phyloP scores from a whole-genome alignment of 2,888 invertebrate genomes.

The Euplexia lucipara region DNA sequence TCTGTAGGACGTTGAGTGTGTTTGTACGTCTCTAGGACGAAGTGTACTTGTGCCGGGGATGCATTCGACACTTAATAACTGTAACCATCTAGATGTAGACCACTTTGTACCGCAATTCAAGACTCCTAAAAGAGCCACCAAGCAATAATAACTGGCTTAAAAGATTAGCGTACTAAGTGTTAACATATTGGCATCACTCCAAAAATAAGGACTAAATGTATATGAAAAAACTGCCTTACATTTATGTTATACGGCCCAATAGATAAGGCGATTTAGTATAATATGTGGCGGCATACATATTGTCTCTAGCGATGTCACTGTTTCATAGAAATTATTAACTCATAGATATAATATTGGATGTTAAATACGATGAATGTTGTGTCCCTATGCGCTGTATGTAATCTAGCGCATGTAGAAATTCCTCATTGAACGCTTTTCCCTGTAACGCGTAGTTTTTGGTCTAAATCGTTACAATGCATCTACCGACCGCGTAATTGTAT shows the following conservation, averaged over 20 bases:
- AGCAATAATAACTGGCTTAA: neutral
- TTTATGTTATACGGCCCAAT: constrained; percentile 3
- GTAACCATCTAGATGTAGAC: constrained; percentile 44
- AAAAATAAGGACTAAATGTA: neutral
- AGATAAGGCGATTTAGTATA: constrained; percentile 18
- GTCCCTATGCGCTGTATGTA: constrained; percentile 2
- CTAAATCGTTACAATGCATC: constrained; percentile 68
- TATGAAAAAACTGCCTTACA: neutral
- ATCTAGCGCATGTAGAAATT: constrained; percentile 7
- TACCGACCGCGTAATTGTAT: constrained; percentile 76
- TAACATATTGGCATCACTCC: constrained; percentile 1
- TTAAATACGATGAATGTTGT: constrained; percentile 38
- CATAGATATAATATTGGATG: constrained; percentile 43
- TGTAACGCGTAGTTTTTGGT: constrained; percentile 22
- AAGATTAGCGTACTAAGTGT: constrained; percentile 18
- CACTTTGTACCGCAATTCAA: neutral
- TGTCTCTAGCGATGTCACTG: constrained; percentile 9
- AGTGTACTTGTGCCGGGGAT: constrained; percentile 71
- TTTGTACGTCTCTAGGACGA: constrained; percentile 50
- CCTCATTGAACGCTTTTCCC: constrained; percentile 12
- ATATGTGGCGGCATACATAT: constrained; percentile 7
- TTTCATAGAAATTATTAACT: constrained; percentile 23
- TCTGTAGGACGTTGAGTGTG: constrained; percentile 16
- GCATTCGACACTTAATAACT: constrained; percentile 51
- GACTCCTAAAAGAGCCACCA: constrained; percentile 5